Conservation (phyloP, 2,113 vertebrate genomes). For the Chaenogobius annularis region DNA sequence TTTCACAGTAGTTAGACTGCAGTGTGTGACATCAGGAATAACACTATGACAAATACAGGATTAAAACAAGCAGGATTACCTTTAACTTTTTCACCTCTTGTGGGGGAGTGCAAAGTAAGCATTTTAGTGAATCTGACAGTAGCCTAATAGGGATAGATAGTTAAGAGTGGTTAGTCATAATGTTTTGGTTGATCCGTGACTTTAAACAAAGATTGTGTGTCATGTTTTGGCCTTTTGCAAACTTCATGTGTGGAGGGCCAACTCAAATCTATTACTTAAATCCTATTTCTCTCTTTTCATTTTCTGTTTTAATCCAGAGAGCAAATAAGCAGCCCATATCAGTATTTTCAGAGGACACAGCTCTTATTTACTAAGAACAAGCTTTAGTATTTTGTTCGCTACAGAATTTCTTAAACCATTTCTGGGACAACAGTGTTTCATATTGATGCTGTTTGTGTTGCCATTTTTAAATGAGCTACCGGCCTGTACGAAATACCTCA, state of each 20-base stretch:
- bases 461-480: slow-evolving; percentile 41
- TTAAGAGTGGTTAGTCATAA: too few species aligned
- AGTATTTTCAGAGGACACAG: slow-evolving; percentile 20
- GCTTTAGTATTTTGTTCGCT: neutral
- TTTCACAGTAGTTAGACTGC: neutral
- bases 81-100: too few species aligned
- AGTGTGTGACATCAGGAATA: neutral
- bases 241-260: neutral
- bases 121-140: too few species aligned
- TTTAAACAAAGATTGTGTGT: neutral
- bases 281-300: slow-evolving; percentile 43
- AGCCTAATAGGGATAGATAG: too few species aligned
- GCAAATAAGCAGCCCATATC: slow-evolving; percentile 22
- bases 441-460: slow-evolving; percentile 23
- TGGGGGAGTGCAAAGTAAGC: too few species aligned
- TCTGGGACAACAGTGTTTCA: slow-evolving; percentile 30
- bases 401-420: slow-evolving; percentile 23
- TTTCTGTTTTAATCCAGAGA: slow-evolving; percentile 31
- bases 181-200: too few species aligned
- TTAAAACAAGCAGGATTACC: neutral
- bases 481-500: slow-evolving; percentile 56
- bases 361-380: neutral
- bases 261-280: slow-evolving; percentile 36
- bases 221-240: neutral
- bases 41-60: neutral